Conservation (phyloP, 2,797 vertebrate species). For the Neopelma chrysocephalum region DNA sequence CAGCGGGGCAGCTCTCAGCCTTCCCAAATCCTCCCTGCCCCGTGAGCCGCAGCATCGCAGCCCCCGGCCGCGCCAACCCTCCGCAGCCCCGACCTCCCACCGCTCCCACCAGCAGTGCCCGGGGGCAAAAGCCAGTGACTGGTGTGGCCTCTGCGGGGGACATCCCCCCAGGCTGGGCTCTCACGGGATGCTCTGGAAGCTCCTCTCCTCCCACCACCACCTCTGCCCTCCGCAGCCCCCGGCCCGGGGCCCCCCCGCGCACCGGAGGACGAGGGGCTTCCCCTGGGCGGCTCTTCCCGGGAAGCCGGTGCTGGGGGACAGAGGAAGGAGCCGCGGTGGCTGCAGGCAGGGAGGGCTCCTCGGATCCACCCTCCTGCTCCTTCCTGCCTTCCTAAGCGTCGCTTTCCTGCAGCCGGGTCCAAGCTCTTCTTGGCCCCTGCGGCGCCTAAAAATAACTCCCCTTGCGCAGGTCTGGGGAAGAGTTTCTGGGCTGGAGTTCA, state of each 20-base stretch:
- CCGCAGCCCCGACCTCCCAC: not conserved
- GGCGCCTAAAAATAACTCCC: constrained; percentile 48
- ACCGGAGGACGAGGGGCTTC: not conserved
- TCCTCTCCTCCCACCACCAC: not conserved
- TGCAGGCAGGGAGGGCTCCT: constrained; percentile 59
- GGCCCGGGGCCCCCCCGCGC: not conserved
- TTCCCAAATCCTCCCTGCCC: not conserved
- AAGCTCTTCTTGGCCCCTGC: not conserved
- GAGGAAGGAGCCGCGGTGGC: constrained; percentile 70
- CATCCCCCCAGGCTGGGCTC: not conserved
- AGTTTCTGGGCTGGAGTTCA: not conserved
- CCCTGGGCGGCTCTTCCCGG: not conserved
- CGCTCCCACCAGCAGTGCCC: not conserved
- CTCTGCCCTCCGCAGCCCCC: not conserved
- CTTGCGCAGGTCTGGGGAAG: not conserved
- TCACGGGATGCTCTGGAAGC: not conserved
- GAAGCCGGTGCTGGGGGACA: not conserved
- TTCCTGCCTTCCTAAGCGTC: constrained; percentile 60
- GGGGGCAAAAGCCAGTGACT: not conserved
- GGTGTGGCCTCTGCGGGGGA: not conserved
- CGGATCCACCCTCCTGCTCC: constrained; percentile 53
- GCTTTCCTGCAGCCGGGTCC: constrained; percentile 60
- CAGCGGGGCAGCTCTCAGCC: not conserved
- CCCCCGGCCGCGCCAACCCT: not conserved
- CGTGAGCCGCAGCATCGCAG: accelerated